phyloP scores from a whole-genome alignment of 2,113 vertebrate genomes.

The Elephas maximus region DNA sequence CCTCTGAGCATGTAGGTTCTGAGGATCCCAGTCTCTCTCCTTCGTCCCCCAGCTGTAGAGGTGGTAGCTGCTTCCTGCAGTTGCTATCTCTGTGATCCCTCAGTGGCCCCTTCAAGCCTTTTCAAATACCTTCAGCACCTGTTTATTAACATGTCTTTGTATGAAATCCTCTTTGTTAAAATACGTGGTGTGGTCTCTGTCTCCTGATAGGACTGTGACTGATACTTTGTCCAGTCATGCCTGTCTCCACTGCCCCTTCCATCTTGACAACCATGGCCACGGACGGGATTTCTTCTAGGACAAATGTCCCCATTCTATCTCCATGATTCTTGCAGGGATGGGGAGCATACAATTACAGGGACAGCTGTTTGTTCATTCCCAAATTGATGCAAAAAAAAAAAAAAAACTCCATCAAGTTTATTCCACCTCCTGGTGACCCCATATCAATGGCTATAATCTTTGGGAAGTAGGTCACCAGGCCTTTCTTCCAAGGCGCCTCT shows the following conservation, averaged over 20 bases:
- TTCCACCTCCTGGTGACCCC: background rate
- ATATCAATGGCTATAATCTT: background rate
- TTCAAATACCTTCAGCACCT: too few relatives aligned
- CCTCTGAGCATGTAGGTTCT: background rate
- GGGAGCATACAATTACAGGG: background rate
- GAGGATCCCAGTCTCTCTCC: background rate
- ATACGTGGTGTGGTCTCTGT: fast-evolving
- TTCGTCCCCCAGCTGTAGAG: background rate
- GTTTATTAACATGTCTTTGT: background rate
- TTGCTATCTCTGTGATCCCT: too few relatives aligned
- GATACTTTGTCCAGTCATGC: background rate
- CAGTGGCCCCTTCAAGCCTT: background rate
- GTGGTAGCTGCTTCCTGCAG: background rate
- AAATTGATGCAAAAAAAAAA: background rate
- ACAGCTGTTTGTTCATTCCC: background rate
- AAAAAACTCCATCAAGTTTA: background rate
- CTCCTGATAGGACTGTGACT: background rate
- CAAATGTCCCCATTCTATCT: background rate
- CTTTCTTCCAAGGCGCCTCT: background rate
- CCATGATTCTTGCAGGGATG: background rate
- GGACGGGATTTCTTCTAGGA: background rate
- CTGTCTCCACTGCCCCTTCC: too few relatives aligned
- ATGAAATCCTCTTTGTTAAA: background rate
- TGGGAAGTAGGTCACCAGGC: background rate
- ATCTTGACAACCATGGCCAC: background rate